Percentiles rank a stretch among this genome's conserved stretches.
Evolutionary conservation across 2,888 invertebrate species (phyloP).

Genomic region (Diabrotica balteata): DNA sequence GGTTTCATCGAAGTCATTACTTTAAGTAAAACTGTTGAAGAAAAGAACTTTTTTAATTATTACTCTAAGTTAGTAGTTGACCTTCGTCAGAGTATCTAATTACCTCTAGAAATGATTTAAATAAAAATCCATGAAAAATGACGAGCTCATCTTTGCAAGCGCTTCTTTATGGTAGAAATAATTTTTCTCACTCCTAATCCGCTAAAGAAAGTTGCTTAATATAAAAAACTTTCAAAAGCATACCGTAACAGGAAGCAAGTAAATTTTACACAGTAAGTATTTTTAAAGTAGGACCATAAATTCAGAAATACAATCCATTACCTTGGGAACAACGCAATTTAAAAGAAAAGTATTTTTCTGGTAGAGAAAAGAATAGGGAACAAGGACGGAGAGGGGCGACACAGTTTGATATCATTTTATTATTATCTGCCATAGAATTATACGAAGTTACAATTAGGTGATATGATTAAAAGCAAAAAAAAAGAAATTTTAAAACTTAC

Average conservation of each 20-base stretch:
- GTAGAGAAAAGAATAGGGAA: conserved; percentile 32
- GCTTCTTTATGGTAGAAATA: conserved; percentile 17
- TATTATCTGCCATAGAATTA: too few relatives aligned
- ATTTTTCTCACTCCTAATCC: conserved; percentile 33
- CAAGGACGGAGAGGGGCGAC: not conserved
- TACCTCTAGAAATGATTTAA: conserved; percentile 8
- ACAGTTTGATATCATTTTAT: too few relatives aligned
- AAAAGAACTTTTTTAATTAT: not conserved
- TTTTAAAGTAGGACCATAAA: conserved; percentile 45
- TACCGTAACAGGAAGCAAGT: conserved; percentile 38
- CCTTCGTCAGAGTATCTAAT: conserved; percentile 1
- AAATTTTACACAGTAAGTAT: conserved; percentile 42
- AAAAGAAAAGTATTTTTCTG: conserved; percentile 38
- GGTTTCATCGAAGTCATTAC: too few relatives aligned
- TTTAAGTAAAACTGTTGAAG: not conserved
- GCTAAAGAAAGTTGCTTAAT: conserved; percentile 35
- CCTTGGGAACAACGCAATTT: conserved; percentile 42
- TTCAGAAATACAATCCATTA: conserved; percentile 44
- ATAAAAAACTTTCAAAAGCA: conserved; percentile 36
- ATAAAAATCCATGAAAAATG: conserved; percentile 16
- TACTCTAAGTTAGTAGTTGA: not conserved
- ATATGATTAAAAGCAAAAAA: too few relatives aligned
- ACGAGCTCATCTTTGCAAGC: conserved; percentile 4
- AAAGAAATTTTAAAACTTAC: too few relatives aligned
- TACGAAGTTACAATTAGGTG: too few relatives aligned